Evolutionary conservation across 2,113 vertebrate species (phyloP).

Genomic region (Sturnus vulgaris): DNA sequence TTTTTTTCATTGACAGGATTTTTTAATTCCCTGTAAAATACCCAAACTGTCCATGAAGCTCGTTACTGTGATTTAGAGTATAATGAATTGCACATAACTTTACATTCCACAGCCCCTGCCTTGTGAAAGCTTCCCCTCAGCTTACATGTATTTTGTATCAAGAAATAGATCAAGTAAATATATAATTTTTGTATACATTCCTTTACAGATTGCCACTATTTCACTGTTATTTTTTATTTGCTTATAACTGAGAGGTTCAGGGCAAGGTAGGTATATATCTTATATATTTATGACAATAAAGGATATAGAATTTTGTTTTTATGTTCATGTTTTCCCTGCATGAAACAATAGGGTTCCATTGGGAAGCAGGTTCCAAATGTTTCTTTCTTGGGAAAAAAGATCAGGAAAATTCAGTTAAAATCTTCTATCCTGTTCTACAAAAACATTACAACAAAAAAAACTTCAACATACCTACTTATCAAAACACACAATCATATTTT

Average conservation of each 20-base stretch:
- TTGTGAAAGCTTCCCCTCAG: neutral
- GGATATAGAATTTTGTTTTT: neutral
- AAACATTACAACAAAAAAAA: neutral
- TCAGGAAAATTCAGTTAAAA: neutral
- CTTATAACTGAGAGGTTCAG: neutral
- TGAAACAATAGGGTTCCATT: neutral
- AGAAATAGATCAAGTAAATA: neutral
- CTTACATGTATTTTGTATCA: neutral
- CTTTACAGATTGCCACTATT: neutral
- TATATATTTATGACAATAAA: neutral
- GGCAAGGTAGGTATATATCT: neutral
- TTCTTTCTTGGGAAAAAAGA: neutral
- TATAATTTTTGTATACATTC: neutral
- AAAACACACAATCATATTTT: neutral
- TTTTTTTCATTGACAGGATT: neutral
- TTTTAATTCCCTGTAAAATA: neutral
- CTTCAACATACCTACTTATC: accelerated
- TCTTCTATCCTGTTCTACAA: neutral
- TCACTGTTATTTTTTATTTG: neutral
- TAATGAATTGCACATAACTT: neutral
- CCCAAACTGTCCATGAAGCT: neutral
- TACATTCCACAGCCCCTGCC: neutral
- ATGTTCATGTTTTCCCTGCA: neutral
- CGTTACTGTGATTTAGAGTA: neutral
- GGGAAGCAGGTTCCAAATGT: neutral